Evolutionary conservation across 2,797 vertebrate species (phyloP).

Genomic region (Halcyon chelicuti): DNA sequence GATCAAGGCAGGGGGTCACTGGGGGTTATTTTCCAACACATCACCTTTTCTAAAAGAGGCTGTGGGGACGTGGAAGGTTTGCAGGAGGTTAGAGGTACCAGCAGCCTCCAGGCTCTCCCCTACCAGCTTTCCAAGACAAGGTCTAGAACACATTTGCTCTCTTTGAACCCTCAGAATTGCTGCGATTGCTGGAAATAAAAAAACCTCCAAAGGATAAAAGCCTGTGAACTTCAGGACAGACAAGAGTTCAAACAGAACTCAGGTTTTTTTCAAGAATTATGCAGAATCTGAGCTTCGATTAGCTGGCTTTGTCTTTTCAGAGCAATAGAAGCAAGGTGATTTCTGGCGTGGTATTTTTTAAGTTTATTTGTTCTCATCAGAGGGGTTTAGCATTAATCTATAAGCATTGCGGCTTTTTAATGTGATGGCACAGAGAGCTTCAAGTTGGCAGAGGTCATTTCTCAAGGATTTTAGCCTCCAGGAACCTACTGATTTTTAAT

Average conservation of each 20-base stretch:
- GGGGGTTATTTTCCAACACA: neutral
- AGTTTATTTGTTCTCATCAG: constrained; percentile 4
- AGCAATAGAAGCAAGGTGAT: neutral
- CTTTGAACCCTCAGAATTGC: neutral
- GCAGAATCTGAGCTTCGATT: neutral
- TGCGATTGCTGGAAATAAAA: neutral
- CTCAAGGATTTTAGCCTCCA: constrained; percentile 25
- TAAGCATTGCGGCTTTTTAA: neutral
- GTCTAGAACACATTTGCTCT: neutral
- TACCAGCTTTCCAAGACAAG: neutral
- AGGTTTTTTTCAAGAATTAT: neutral
- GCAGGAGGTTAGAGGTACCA: neutral
- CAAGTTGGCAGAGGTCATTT: constrained; percentile 19
- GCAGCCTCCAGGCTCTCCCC: accelerated
- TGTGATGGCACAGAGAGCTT: neutral
- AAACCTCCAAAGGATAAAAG: neutral
- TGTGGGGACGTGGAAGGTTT: neutral
- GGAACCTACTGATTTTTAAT: constrained; percentile 19
- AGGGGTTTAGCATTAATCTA: neutral
- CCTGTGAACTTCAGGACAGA: neutral
- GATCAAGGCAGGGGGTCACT: neutral
- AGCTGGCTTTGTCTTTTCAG: neutral
- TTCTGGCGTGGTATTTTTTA: neutral
- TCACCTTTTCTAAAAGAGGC: neutral
- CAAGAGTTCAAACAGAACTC: neutral